These are phyloP conservation scores for Sphaeramia orbicularis DNA, from an alignment of 2,797 vertebrate species.

Conservation along the genomic window DNA sequence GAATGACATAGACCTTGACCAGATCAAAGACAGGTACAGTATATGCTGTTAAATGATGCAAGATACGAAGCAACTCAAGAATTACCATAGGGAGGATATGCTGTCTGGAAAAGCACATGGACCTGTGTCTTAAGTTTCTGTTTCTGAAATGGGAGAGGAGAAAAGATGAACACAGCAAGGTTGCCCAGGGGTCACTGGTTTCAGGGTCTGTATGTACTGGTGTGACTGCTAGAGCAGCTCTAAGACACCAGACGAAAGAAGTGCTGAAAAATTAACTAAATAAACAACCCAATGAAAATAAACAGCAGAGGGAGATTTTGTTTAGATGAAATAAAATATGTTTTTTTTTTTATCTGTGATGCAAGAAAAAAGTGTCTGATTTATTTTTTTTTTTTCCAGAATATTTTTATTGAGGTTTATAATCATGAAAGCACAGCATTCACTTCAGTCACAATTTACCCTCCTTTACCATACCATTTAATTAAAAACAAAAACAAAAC, in stretches of 20 bases:
- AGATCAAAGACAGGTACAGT: constrained; percentile 72
- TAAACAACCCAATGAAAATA: constrained; percentile 50
- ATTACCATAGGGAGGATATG: constrained; percentile 60
- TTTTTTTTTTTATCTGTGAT: constrained; percentile 26
- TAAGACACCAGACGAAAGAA: constrained; percentile 25
- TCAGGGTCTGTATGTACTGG: constrained; percentile 22
- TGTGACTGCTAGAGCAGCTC: constrained; percentile 34
- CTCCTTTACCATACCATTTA: too few species aligned
- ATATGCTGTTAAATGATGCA: constrained; percentile 55
- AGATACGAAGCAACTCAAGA: constrained; percentile 49
- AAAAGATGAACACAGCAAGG: constrained; percentile 36
- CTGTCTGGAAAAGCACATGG: constrained; percentile 54
- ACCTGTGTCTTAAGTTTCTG: constrained; percentile 47
- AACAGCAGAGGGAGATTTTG: constrained; percentile 22
- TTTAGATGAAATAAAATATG: constrained; percentile 28
- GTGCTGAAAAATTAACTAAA: constrained; percentile 45
- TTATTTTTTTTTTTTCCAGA: too few species aligned
- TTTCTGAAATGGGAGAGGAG: constrained; percentile 59
- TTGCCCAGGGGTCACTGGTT: constrained; percentile 45
- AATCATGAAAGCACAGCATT: too few species aligned
- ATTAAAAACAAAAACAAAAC: too few species aligned
- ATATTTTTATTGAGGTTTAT: too few species aligned
- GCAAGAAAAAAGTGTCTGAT: constrained; percentile 12
- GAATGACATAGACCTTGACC: constrained; percentile 60
- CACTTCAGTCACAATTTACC: too few species aligned